Evolutionary conservation across 1,140 invertebrate species (phyloP), one percentile per base, ranked within the genome.

Genomic region (Pomacea maculata): DNA sequence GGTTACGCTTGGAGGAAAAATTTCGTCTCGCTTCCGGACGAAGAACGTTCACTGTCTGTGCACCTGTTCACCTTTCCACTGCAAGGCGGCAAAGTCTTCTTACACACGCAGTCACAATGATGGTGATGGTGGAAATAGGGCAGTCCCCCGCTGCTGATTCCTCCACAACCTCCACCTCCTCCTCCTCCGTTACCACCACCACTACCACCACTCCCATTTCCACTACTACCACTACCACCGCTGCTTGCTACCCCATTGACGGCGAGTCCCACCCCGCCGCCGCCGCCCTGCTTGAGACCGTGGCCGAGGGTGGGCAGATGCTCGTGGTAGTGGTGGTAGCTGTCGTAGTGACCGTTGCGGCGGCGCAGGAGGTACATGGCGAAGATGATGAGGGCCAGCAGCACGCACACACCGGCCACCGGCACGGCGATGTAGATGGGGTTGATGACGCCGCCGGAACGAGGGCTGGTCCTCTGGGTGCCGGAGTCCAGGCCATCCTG

Each of bases 361-460:
- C 88, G 79, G n/a, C 87, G 73, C 29, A 90, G 79, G 57, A 90
- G 80, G 80, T 90, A 90, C 87, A 90, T 89, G 74, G 89, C 88
- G 80, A 90, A 90, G 78, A 90, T 89, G 65, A 89, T 86, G 25
- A 90, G 80, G 12, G 88, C 89, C 57, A 90, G 82, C 17, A 90
- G 83, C 61, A 89, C 88, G 84, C 88, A 89, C 5, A 89, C 86
- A 17, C 89, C 89, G 6, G 88, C 89, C 21, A 89, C 86, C 10
- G 89, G 89, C 45, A 90, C 89, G 14, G 88, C 89, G 72, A 90
- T 89, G 84, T 89, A 90, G 29, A 90, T 88, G 14, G 89, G 89
- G 81, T 90, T 90, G 52, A 89, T 86, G 70, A 86, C 84, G 45
- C 80, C 80, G 54, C n/a, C 81, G 80, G 29, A 68, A 81, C 78